These are phyloP conservation scores for Eleutherodactylus coqui DNA, from an alignment of 2,797 vertebrate species.

Conservation along the genomic window DNA sequence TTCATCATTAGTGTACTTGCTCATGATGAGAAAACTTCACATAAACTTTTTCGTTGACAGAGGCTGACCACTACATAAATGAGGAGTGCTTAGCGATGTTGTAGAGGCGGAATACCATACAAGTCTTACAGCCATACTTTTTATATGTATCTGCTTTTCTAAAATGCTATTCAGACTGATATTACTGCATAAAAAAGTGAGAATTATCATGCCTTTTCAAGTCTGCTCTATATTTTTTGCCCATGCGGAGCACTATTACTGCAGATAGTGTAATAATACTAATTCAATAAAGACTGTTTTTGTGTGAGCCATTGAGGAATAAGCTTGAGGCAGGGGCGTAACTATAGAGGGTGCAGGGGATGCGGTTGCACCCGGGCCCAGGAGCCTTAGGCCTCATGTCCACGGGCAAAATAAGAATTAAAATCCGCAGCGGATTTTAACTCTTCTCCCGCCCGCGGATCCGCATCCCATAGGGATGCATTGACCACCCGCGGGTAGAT, in stretches of 20 bases:
- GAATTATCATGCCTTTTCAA: neutral
- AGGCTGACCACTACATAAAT: neutral
- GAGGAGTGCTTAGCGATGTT: neutral
- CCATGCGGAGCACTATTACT: neutral
- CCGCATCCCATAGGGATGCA: too few species aligned
- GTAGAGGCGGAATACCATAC: neutral
- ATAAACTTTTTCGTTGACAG: constrained; percentile 59
- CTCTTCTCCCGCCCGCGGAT: too few species aligned
- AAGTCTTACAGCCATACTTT: neutral
- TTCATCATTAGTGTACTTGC: constrained; percentile 69
- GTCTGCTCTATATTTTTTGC: neutral
- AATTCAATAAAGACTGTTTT: neutral
- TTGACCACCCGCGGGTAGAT: too few species aligned
- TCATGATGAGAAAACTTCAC: constrained; percentile 68
- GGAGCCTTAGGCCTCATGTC: too few species aligned
- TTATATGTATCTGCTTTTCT: neutral
- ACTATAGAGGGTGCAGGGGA: too few species aligned
- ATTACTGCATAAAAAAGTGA: neutral
- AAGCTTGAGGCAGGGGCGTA: neutral
- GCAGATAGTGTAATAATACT: neutral
- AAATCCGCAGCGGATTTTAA: too few species aligned
- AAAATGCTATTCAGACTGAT: neutral
- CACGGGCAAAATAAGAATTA: too few species aligned
- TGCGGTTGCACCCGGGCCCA: too few species aligned
- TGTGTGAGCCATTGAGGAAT: neutral